These are phyloP conservation scores for Macrochelys suwanniensis DNA, from an alignment of 2,797 vertebrate species.

Conservation along the genomic window DNA sequence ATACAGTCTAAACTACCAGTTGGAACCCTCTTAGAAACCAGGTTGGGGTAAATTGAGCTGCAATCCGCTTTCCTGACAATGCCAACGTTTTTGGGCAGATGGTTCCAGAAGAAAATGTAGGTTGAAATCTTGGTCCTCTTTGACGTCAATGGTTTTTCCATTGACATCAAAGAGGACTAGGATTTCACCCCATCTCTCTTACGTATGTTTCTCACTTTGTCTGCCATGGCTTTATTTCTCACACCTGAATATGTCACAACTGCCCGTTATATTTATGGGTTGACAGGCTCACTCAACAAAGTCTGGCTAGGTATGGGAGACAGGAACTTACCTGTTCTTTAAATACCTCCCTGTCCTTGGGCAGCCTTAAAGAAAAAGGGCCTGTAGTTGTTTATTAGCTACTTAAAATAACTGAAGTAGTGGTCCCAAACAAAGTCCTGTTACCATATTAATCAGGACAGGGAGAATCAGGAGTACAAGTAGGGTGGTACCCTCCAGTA, in stretches of 20 bases:
- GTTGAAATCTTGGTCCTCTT: background rate
- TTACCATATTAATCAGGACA: background rate
- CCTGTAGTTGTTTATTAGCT: background rate
- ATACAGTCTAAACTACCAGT: background rate
- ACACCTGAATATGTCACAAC: background rate
- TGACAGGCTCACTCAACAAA: background rate
- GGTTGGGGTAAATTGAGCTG: background rate
- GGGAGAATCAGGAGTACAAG: background rate
- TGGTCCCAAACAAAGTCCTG: too few relatives aligned
- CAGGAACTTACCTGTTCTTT: background rate
- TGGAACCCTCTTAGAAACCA: background rate
- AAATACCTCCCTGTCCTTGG: background rate
- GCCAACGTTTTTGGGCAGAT: background rate
- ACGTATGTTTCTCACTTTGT: background rate
- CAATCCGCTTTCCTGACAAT: background rate
- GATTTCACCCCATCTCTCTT: background rate
- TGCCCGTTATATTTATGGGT: background rate
- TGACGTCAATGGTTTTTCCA: background rate
- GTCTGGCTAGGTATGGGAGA: background rate
- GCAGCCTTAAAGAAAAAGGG: background rate
- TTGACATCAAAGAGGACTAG: background rate
- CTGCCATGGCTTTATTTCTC: background rate
- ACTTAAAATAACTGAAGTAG: too few relatives aligned
- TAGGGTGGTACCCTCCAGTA: too few relatives aligned
- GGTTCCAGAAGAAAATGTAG: background rate